Evolutionary conservation across 2,797 vertebrate species (phyloP).

Genomic region (Oophaga sylvatica): DNA sequence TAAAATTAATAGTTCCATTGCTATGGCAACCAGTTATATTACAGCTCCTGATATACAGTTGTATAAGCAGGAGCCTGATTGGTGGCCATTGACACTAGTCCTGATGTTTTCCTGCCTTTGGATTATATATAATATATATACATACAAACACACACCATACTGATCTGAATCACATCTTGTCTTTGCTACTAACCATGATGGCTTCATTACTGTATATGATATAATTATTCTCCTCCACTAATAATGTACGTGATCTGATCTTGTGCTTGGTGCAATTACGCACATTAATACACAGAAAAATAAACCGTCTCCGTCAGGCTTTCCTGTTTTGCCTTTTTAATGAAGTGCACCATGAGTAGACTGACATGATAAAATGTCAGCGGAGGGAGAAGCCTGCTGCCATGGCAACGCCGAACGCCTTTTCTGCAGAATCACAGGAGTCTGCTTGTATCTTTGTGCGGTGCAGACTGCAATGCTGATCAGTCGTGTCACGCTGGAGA

Average conservation of each 20-base stretch:
- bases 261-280: conserved; percentile 5
- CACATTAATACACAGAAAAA: neutral
- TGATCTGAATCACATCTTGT: neutral
- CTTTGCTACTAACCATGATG: neutral
- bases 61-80: neutral
- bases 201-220: neutral
- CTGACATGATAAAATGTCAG: conserved; percentile 36
- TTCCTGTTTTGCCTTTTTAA: conserved; percentile 17
- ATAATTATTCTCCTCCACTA: neutral
- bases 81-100: neutral
- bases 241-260: neutral
- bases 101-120: neutral
- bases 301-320: neutral
- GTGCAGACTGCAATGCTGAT: conserved; percentile 28
- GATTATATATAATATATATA: too few species aligned
- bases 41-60: neutral
- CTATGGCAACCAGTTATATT: neutral
- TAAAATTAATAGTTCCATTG: neutral
- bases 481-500: neutral
- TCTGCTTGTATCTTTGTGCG: conserved; percentile 24
- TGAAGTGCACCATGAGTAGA: conserved; percentile 11
- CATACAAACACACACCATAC: too few species aligned
- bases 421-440: conserved; percentile 42
- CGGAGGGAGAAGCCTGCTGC: neutral
- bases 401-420: conserved; percentile 26